phyloP scores from a whole-genome alignment of 1,140 invertebrate species.

The Achatina immaculata region DNA sequence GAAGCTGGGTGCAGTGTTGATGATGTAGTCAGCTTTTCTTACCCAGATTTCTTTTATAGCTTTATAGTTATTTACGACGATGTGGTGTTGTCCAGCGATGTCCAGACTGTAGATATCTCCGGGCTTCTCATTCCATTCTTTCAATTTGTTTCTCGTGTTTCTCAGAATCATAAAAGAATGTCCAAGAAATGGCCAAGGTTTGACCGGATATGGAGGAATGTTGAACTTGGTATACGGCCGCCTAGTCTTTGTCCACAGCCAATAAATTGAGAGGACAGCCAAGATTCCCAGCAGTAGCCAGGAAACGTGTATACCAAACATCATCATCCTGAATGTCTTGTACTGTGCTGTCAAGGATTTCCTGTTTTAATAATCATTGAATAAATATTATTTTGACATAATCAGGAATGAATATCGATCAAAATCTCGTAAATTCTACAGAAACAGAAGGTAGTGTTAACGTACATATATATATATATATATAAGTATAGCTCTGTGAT shows the following conservation, averaged over 20 bases:
- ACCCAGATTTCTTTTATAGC: not conserved
- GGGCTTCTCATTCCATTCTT: not conserved
- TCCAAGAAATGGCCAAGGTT: not conserved
- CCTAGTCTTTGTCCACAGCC: not conserved
- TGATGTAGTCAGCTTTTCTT: not conserved
- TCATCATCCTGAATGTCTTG: not conserved
- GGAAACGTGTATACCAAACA: not conserved
- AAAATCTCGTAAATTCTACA: too few species aligned
- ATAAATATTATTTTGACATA: too few species aligned
- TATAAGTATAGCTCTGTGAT: too few species aligned
- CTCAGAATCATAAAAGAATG: not conserved
- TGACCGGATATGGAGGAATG: not conserved
- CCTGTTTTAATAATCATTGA: too few species aligned
- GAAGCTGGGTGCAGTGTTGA: not conserved
- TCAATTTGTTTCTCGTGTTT: not conserved
- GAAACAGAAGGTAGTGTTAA: too few species aligned
- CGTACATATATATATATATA: too few species aligned
- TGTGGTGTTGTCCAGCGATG: not conserved
- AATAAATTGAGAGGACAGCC: not conserved
- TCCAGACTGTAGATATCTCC: slow-evolving; percentile 9
- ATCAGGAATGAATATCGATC: too few species aligned
- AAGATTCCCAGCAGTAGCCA: not conserved
- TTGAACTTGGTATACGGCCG: not conserved
- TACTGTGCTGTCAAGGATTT: too few species aligned
- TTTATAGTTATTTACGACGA: not conserved